Percentiles rank a stretch among this genome's conserved stretches.
Evolutionary conservation across 2,797 vertebrate genomes (phyloP).

Genomic region (Xenopus petersii): DNA sequence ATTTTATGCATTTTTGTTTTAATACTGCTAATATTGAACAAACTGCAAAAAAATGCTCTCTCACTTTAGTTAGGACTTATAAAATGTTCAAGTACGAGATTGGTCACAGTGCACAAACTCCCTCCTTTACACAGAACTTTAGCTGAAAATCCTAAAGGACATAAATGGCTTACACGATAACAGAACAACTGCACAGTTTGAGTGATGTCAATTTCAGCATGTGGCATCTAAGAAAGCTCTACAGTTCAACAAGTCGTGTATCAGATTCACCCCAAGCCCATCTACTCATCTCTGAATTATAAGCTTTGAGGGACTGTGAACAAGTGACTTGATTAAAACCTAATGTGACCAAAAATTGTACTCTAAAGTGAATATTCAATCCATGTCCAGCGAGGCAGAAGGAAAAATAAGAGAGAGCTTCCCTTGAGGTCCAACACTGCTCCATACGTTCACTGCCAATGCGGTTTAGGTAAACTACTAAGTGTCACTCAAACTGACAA

Average conservation of each 20-base stretch:
- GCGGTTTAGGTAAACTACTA: constrained; percentile 59
- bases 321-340: constrained; percentile 66
- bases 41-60: constrained; percentile 44
- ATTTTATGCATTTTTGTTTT: too few relatives aligned
- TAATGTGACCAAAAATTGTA: constrained; percentile 64
- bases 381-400: constrained; percentile 64
- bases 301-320: constrained; percentile 58
- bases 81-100: too few relatives aligned
- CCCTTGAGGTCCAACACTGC: constrained; percentile 59
- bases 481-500: constrained; percentile 71
- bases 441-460: constrained; percentile 50
- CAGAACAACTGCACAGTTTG: constrained; percentile 24
- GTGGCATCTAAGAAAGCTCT: constrained; percentile 60
- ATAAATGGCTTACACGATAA: constrained; percentile 46
- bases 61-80: constrained; percentile 17
- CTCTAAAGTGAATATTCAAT: constrained; percentile 63
- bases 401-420: constrained; percentile 50
- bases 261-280: constrained; percentile 59
- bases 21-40: neutral
- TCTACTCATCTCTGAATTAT: constrained; percentile 55
- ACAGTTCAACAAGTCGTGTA: constrained; percentile 56
- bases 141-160: constrained; percentile 37
- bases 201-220: constrained; percentile 52
- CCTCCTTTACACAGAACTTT: constrained; percentile 21
- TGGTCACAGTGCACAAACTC: too few relatives aligned